A percentile compares a stretch with the other conserved stretches of the same genome.
phyloP scores from a whole-genome alignment of 2,113 vertebrate species.

The Hyla sarda region DNA sequence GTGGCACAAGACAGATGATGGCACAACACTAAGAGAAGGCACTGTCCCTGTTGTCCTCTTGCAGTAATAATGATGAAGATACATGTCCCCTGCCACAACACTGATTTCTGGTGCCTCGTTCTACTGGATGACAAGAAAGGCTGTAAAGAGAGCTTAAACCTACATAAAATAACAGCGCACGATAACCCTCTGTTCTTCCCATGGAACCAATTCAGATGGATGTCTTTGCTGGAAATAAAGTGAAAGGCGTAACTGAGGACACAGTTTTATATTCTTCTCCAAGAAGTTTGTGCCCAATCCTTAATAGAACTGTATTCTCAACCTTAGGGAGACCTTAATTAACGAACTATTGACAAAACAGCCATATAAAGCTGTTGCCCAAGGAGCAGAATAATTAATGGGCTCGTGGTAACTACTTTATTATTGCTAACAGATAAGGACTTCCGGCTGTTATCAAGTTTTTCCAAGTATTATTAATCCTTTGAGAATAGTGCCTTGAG shows the following conservation, averaged over 20 bases:
- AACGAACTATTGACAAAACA: conserved; percentile 50
- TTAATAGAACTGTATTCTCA: conserved; percentile 38
- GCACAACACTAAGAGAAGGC: neutral
- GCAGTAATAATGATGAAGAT: conserved; percentile 17
- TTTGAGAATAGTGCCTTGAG: conserved; percentile 40
- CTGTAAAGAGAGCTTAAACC: conserved; percentile 34
- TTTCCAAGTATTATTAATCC: conserved; percentile 39
- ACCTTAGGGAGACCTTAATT: conserved; percentile 52
- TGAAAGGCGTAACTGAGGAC: conserved; percentile 43
- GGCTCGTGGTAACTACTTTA: conserved; percentile 44
- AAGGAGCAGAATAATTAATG: conserved; percentile 48
- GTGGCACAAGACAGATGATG: neutral
- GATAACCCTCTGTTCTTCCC: conserved; percentile 34
- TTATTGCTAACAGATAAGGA: conserved; percentile 53
- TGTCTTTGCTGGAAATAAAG: conserved; percentile 32
- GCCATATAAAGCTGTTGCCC: conserved; percentile 37
- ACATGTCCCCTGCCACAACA: conserved; percentile 14
- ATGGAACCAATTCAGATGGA: conserved; percentile 18
- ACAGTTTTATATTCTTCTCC: neutral
- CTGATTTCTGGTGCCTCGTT: neutral
- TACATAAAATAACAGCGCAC: conserved; percentile 23
- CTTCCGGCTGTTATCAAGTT: conserved; percentile 52
- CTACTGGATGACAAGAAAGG: conserved; percentile 8
- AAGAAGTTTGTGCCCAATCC: conserved; percentile 28
- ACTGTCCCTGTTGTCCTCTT: conserved; percentile 8